Evolutionary conservation across 37 sponge, comb jelly and placozoan species (phyloP).

Genomic region (Bolinopsis microptera): DNA sequence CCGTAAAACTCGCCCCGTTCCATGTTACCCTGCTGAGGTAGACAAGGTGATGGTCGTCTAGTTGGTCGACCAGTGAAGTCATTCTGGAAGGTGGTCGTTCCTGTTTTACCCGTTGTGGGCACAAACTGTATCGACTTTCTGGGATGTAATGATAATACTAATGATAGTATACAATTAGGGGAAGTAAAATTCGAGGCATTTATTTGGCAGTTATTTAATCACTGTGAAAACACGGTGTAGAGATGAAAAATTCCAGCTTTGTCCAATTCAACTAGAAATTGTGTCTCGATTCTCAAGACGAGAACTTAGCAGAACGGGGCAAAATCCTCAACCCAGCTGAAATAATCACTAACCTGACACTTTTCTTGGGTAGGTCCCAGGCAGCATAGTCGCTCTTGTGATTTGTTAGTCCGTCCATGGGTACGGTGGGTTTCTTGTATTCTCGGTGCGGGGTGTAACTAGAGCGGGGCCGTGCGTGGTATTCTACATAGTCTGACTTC

Average conservation of each 20-base stretch:
- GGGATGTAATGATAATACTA: not conserved
- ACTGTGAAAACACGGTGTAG: too few species aligned
- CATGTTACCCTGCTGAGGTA: conserved; percentile 8
- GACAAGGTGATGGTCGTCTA: conserved; percentile 34
- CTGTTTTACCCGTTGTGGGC: not conserved
- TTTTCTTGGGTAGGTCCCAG: conserved; percentile 63
- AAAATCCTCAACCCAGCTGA: too few species aligned
- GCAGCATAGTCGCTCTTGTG: conserved; percentile 38
- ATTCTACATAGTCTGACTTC: conserved; percentile 30
- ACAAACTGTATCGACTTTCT: conserved; percentile 2
- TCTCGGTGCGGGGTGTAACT: conserved; percentile 40
- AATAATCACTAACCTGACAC: not conserved
- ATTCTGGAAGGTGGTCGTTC: conserved; percentile 32
- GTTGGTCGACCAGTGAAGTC: conserved; percentile 18
- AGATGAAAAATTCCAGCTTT: too few species aligned
- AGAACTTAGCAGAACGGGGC: too few species aligned
- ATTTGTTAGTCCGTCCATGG: conserved; percentile 47
- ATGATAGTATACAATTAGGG: too few species aligned
- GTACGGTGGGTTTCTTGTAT: conserved; percentile 36
- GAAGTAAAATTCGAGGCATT: too few species aligned
- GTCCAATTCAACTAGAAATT: too few species aligned
- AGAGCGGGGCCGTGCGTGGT: conserved; percentile 7
- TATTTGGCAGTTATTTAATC: too few species aligned
- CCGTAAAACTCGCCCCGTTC: conserved; percentile 38
- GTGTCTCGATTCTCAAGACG: too few species aligned